Conservation (phyloP, 2,797 vertebrate species). For the Eremophila alpestris region DNA sequence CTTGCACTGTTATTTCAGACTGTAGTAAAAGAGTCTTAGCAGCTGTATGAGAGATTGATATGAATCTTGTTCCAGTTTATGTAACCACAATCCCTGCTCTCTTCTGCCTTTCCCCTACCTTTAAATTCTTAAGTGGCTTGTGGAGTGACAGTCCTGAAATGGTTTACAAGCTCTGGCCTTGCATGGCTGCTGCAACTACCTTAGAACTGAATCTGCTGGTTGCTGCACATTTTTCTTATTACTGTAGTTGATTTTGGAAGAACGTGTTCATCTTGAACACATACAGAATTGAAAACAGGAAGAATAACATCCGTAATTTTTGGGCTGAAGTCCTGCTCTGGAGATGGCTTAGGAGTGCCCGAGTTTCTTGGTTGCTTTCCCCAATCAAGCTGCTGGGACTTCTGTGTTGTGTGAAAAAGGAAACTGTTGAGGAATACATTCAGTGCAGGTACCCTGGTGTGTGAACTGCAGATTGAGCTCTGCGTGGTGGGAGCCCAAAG, state of each 20-base stretch:
- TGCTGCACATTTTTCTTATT: neutral
- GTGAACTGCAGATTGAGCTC: neutral
- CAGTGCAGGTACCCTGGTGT: neutral
- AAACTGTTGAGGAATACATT: neutral
- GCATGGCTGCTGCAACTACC: neutral
- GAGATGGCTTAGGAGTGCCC: neutral
- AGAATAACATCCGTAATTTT: neutral
- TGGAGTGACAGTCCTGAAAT: neutral
- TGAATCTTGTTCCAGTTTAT: neutral
- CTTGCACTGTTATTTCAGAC: conserved; percentile 16
- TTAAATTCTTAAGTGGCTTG: neutral
- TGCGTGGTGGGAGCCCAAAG: neutral
- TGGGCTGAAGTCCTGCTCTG: neutral
- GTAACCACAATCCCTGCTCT: neutral
- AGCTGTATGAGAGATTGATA: neutral
- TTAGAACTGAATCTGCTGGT: neutral
- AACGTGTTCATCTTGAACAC: neutral
- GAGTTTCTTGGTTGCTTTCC: neutral
- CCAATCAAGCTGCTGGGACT: neutral
- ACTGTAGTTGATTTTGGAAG: neutral
- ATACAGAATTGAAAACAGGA: neutral
- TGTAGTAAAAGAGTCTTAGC: neutral
- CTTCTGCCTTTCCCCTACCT: neutral
- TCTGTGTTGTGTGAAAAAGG: neutral
- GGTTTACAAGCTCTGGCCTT: neutral